These are phyloP conservation scores for Balanococcus diminutus DNA, from an alignment of 2,888 invertebrate genomes.

Conservation along the genomic window DNA sequence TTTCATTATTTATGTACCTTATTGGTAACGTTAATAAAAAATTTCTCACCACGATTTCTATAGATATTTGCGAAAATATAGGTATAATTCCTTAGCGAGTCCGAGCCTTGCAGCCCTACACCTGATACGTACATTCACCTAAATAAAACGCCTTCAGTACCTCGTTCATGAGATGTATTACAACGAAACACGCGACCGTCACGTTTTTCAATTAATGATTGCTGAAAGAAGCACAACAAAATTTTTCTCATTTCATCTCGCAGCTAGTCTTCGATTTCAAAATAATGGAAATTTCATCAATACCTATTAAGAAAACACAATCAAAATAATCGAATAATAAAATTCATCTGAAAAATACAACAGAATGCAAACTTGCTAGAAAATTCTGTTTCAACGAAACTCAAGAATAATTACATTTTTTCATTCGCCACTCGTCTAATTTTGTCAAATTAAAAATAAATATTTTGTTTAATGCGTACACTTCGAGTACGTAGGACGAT, in stretches of 20 bases:
- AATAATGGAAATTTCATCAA: background rate
- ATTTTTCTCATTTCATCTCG: constrained; percentile 23
- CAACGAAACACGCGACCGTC: constrained; percentile 13
- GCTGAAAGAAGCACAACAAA: background rate
- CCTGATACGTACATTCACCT: constrained; percentile 24
- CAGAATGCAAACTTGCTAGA: background rate
- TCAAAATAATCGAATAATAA: constrained; percentile 4
- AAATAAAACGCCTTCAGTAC: background rate
- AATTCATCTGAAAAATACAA: background rate
- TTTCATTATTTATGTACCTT: background rate
- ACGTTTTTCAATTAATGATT: constrained; percentile 10
- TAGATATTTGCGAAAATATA: background rate
- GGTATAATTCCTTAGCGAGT: background rate
- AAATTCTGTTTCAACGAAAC: background rate
- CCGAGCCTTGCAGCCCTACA: background rate
- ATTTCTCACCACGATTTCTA: background rate
- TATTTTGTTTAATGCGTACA: background rate
- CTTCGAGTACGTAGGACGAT: no score
- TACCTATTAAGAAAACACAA: constrained; percentile 2
- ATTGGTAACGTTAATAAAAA: background rate
- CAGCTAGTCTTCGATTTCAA: background rate
- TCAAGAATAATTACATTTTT: background rate
- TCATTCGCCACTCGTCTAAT: no score
- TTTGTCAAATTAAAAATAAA: background rate
- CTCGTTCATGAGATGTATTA: constrained; percentile 3